These are phyloP conservation scores for Dinoponera quadriceps DNA, from an alignment of 1,140 invertebrate species.

Conservation along the genomic window DNA sequence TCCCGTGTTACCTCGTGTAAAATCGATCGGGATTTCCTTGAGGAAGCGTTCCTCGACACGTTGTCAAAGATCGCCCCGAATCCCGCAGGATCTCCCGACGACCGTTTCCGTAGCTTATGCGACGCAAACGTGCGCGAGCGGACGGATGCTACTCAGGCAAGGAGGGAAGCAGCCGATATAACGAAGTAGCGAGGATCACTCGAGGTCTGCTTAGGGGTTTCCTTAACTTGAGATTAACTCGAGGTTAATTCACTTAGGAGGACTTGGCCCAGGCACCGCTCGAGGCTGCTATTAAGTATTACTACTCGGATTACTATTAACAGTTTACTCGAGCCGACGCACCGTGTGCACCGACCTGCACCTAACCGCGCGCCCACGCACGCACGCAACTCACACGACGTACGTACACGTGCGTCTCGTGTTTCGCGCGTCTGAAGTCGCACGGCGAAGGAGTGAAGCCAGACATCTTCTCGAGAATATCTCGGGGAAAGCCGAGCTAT, in stretches of 20 bases:
- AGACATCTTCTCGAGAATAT: constrained; percentile 16
- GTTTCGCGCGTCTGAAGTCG: not conserved
- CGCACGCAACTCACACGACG: constrained; percentile 2
- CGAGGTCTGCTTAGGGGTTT: constrained; percentile 82
- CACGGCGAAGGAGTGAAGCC: not conserved
- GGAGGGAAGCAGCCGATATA: constrained; percentile 56
- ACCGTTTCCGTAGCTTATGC: constrained; percentile 8
- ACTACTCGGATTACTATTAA: constrained; percentile 80
- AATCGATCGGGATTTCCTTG: not conserved
- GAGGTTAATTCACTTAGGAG: constrained; percentile 84
- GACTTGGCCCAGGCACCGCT: constrained; percentile 80
- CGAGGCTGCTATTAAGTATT: constrained; percentile 83
- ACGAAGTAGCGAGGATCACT: constrained; percentile 74
- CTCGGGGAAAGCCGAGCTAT: not conserved
- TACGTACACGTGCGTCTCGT: not conserved
- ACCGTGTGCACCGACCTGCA: constrained; percentile 43
- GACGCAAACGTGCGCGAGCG: constrained; percentile 21
- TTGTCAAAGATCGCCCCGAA: constrained; percentile 45
- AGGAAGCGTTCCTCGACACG: not conserved
- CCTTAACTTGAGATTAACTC: constrained; percentile 84
- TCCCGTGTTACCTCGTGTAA: too few species aligned
- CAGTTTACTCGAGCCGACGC: constrained; percentile 75
- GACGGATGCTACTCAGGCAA: constrained; percentile 29
- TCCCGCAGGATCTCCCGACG: constrained; percentile 51
- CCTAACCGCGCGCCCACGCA: constrained; percentile 2